A percentile compares a stretch with the other conserved stretches of the same genome.
These are phyloP conservation scores for Myioborus miniatus DNA, from an alignment of 2,797 vertebrate genomes.

Conservation along the genomic window DNA sequence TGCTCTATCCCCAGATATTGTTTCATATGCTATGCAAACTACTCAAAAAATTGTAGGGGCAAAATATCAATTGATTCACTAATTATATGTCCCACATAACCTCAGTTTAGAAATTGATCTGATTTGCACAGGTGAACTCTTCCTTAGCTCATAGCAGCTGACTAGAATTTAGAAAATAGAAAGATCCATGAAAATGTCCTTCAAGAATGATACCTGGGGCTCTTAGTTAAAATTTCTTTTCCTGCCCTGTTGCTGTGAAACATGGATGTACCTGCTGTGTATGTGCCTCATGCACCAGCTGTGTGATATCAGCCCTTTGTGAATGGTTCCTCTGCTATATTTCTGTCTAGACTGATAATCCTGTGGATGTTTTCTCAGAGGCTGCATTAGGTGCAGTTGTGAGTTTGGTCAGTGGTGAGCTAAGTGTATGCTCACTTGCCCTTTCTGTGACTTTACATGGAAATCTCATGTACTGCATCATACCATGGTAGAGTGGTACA, in stretches of 20 bases:
- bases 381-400: not conserved
- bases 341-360: not conserved
- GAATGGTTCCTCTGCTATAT: fast-evolving
- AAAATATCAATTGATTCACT: not conserved
- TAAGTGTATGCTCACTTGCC: not conserved
- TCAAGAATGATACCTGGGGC: not conserved
- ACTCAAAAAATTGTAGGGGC: not conserved
- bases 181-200: not conserved
- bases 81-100: not conserved
- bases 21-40: not conserved
- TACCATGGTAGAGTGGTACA: not conserved
- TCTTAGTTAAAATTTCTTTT: not conserved
- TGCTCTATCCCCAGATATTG: fast-evolving
- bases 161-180: not conserved
- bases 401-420: not conserved
- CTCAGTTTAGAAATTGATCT: not conserved
- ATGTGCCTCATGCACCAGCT: not conserved
- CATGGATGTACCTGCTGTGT: fast-evolving
- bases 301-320: not conserved
- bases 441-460: not conserved
- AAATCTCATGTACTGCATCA: not conserved
- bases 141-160: not conserved
- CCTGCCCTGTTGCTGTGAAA: fast-evolving
- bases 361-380: not conserved
- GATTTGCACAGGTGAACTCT: not conserved